Conservation (phyloP, 2,113 vertebrate species). For the Notarius quadriscutis region DNA sequence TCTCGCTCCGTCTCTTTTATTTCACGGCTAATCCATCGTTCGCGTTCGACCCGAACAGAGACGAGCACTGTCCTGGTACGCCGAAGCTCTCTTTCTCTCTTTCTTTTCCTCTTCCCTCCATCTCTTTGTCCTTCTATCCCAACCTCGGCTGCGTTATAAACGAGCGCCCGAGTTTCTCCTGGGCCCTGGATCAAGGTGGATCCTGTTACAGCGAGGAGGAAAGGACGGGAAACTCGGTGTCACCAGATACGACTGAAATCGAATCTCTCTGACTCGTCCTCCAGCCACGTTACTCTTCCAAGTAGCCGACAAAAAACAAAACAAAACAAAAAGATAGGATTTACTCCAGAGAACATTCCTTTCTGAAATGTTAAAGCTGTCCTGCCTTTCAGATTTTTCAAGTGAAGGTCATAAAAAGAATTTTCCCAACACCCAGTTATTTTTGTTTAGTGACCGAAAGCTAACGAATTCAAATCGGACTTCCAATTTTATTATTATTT, state of each 20-base stretch:
- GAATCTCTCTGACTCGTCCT: slow-evolving; percentile 74
- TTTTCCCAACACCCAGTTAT: slow-evolving; percentile 30
- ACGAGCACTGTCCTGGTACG: slow-evolving; percentile 62
- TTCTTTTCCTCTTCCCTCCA: slow-evolving; percentile 15
- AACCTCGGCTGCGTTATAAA: slow-evolving; percentile 58
- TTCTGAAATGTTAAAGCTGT: slow-evolving; percentile 36
- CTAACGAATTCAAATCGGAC: too few species aligned
- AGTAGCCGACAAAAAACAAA: slow-evolving; percentile 44
- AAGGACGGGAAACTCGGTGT: slow-evolving; percentile 63
- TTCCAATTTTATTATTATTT: too few species aligned
- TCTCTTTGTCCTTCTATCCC: slow-evolving; percentile 44
- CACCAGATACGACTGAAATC: slow-evolving; percentile 78
- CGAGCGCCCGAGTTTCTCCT: slow-evolving; percentile 50
- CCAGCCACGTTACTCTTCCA: slow-evolving; percentile 65
- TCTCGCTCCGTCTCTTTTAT: slow-evolving; percentile 29
- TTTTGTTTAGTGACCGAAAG: too few species aligned
- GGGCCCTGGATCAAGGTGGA: slow-evolving; percentile 62
- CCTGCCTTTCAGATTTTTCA: neutral
- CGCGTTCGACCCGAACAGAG: slow-evolving; percentile 57
- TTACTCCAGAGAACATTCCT: slow-evolving; percentile 61
- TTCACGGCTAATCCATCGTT: slow-evolving; percentile 38
- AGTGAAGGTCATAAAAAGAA: slow-evolving; percentile 19
- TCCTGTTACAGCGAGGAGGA: slow-evolving; percentile 72
- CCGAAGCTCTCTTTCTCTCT: slow-evolving; percentile 54
- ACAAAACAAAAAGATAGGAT: slow-evolving; percentile 61